Base-by-base conservation (phyloP, 2,888 invertebrate genomes). In the Pelosia muscerda region DNA sequence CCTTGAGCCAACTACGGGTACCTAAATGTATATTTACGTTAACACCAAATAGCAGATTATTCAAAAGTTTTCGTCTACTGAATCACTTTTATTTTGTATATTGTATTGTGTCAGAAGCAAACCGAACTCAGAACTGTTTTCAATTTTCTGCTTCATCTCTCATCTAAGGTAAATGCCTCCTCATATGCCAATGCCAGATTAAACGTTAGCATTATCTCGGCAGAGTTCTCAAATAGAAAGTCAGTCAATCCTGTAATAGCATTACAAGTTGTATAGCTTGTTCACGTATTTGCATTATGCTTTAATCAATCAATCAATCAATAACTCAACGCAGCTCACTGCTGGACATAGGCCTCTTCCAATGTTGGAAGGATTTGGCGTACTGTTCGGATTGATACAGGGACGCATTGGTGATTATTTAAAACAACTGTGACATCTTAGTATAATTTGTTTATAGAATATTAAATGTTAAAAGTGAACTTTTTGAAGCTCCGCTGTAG, bases 121-220 rank as follows among this genome's bases (percentile, higher is more conserved):
- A 59, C 54, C 55, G 2, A 57, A 57, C 5, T 38, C 23, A 15
- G 3, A 26, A 55, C n/a, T 28, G 59, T 42, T 60, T 55, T 42
- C 28, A 58, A 69, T 63, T 69, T 59, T 55, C 65, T 38, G 25
- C 58, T 55, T 23, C 42, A 63, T 59, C 25, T 60, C 55, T 28
- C 34, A 42, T 62, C 55, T 54, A 23, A 54, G n/a, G 11, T 63
- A 28, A 69, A 58, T 65, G 56, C 34, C 15, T 64, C 55, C 49
- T 54, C 31, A 66, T 57, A 13, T 57, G 57, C n/a, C 60, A 65
- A 65, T 65, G 28, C 57, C 62, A 53, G 57, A 65, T 65, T 62
- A 58, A 62, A 58, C 54, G 58, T 68, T 23, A 25, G 54, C 25
- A 9, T 26, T 65, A 56, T 54, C 28, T 61, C 61, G 11, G 28